These are phyloP conservation scores for Oncorhynchus mykiss DNA, from an alignment of 2,113 vertebrate species.

Conservation along the genomic window DNA sequence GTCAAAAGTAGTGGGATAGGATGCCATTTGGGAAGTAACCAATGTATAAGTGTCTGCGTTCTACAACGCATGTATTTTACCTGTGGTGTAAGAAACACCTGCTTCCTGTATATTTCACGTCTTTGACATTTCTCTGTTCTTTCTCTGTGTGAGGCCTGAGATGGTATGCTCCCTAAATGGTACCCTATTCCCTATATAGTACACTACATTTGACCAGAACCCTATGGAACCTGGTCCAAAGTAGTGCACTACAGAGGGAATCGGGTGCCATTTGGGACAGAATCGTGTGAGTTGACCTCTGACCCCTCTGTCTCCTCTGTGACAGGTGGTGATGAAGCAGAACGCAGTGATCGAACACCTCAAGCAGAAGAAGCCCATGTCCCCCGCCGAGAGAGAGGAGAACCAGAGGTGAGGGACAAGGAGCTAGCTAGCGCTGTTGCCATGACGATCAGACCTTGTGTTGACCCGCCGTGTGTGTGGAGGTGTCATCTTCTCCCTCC, in stretches of 20 bases:
- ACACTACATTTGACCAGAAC: no score
- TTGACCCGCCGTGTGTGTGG: slow-evolving; percentile 15
- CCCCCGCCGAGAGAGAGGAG: slow-evolving; percentile 91
- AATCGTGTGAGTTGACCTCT: not conserved
- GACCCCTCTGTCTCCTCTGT: not conserved
- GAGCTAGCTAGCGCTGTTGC: no score
- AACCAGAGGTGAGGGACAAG: slow-evolving; percentile 85
- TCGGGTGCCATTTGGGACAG: no score
- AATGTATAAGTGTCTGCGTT: not conserved
- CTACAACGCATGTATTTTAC: not conserved
- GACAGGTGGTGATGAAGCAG: slow-evolving; percentile 94
- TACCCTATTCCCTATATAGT: no score
- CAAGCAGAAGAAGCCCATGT: slow-evolving; percentile 96
- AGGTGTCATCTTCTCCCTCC: slow-evolving; percentile 3
- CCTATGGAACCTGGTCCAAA: no score
- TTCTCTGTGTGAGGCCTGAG: not conserved
- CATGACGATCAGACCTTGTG: not conserved
- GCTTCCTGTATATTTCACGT: no score
- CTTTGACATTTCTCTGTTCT: not conserved
- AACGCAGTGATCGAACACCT: slow-evolving; percentile 95
- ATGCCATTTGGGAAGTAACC: no score
- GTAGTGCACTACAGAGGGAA: no score
- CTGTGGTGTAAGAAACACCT: no score
- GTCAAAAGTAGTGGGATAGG: no score
- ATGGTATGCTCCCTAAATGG: no score